Conservation (phyloP, 2,113 vertebrate species). For the Mormyrus lacerda region DNA sequence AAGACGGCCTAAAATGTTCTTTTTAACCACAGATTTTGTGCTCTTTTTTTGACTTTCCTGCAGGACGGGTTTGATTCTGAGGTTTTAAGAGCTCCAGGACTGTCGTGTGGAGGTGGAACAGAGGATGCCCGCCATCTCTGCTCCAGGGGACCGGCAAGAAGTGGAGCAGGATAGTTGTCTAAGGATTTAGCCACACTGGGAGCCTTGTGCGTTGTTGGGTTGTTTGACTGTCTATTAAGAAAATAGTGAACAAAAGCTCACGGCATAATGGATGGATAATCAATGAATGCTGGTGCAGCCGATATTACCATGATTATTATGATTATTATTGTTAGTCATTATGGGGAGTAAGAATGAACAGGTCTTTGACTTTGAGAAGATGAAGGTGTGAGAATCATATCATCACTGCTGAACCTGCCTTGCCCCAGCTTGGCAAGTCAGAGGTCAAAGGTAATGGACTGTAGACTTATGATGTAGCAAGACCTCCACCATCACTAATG, state of each 20-base stretch:
- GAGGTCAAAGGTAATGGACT: neutral
- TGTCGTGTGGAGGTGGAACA: slow-evolving; percentile 35
- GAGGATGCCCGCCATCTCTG: neutral
- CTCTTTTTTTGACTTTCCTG: slow-evolving; percentile 56
- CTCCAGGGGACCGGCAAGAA: neutral
- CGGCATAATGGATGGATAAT: neutral
- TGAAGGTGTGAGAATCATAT: neutral
- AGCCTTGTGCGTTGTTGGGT: neutral
- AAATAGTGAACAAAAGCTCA: neutral
- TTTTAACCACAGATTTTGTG: slow-evolving; percentile 38
- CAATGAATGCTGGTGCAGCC: neutral
- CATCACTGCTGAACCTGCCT: neutral
- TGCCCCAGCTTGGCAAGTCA: neutral
- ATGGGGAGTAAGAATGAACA: neutral
- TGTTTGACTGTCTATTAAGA: neutral
- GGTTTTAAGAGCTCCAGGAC: slow-evolving; percentile 40
- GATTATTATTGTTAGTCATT: neutral
- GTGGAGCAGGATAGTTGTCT: neutral
- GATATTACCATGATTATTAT: neutral
- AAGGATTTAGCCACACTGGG: neutral
- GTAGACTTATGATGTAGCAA: neutral
- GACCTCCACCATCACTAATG: neutral
- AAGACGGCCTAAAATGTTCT: slow-evolving; percentile 59
- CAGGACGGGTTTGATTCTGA: slow-evolving; percentile 60
- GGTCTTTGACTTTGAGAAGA: neutral